Conservation (phyloP, 1,140 invertebrate species). For the Gryon sp. region DNA sequence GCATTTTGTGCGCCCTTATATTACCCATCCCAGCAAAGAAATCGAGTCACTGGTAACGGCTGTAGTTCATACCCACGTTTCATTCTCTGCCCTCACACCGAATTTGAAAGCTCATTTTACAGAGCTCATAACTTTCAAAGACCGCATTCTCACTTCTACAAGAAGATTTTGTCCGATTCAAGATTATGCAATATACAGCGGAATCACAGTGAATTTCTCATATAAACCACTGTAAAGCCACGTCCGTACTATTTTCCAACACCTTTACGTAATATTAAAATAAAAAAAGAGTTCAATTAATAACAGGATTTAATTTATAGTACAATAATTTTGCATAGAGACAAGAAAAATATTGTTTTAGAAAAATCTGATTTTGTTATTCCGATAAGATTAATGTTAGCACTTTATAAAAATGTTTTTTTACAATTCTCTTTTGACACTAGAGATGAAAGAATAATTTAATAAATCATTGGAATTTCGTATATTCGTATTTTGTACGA, state of each 20-base stretch:
- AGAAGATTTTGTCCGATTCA: constrained; percentile 37
- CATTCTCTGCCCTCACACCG: constrained; percentile 8
- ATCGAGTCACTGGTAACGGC: constrained; percentile 39
- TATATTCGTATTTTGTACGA: constrained; percentile 35
- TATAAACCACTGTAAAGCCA: too few relatives aligned
- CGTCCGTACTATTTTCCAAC: too few relatives aligned
- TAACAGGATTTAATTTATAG: too few relatives aligned
- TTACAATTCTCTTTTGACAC: constrained; percentile 28
- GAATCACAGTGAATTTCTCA: constrained; percentile 22
- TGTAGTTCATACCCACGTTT: constrained; percentile 41
- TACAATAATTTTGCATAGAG: too few relatives aligned
- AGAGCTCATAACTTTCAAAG: constrained; percentile 62
- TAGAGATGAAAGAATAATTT: constrained; percentile 50
- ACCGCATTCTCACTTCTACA: constrained; percentile 65
- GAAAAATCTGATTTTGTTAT: too few relatives aligned
- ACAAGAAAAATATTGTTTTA: too few relatives aligned
- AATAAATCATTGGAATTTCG: constrained; percentile 46
- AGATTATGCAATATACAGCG: constrained; percentile 54
- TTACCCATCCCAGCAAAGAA: constrained; percentile 58
- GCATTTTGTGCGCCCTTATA: constrained; percentile 65
- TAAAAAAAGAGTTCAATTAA: too few relatives aligned
- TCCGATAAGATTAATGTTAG: too few relatives aligned
- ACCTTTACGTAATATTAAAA: too few relatives aligned
- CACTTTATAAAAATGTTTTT: too few relatives aligned
- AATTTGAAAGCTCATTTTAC: constrained; percentile 67